Conservation (phyloP, 2,888 invertebrate genomes). For the Ectropis crepuscularia region DNA sequence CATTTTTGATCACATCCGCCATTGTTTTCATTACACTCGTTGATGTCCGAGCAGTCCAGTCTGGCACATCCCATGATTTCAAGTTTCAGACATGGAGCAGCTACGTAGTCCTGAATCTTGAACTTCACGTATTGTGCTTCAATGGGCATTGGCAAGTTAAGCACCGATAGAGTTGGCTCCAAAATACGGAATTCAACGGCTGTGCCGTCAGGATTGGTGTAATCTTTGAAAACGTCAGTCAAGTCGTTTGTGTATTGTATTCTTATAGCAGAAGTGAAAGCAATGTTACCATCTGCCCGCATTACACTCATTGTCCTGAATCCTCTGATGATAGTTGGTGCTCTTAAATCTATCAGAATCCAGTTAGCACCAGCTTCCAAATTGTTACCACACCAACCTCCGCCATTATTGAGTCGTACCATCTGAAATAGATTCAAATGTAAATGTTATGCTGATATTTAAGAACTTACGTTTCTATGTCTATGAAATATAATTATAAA, state of each 20-base stretch:
- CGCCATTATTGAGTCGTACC: slow-evolving; percentile 92
- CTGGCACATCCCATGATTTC: slow-evolving; percentile 97
- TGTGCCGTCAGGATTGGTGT: slow-evolving; percentile 96
- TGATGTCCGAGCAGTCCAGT: slow-evolving; percentile 94
- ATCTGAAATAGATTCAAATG: slow-evolving; percentile 80
- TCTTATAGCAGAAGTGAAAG: slow-evolving; percentile 95
- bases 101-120: slow-evolving; percentile 93
- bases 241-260: slow-evolving; percentile 95
- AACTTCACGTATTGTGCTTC: slow-evolving; percentile 95
- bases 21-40: slow-evolving; percentile 93
- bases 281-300: slow-evolving; percentile 91
- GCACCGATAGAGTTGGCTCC: slow-evolving; percentile 95
- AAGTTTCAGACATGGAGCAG: slow-evolving; percentile 94
- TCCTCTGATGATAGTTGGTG: slow-evolving; percentile 94
- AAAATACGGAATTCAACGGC: slow-evolving; percentile 96
- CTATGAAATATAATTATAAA: background rate
- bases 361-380: slow-evolving; percentile 95
- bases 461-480: background rate
- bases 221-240: slow-evolving; percentile 95
- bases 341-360: slow-evolving; percentile 94
- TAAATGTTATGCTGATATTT: slow-evolving; percentile 27
- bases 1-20: slow-evolving; percentile 98
- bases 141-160: slow-evolving; percentile 95
- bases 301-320: slow-evolving; percentile 96
- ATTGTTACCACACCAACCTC: slow-evolving; percentile 96